Evolutionary conservation across 2,797 vertebrate genomes (phyloP), one percentile per base, ranked within the genome.

Genomic region (Phyllotis vaccarum): DNA sequence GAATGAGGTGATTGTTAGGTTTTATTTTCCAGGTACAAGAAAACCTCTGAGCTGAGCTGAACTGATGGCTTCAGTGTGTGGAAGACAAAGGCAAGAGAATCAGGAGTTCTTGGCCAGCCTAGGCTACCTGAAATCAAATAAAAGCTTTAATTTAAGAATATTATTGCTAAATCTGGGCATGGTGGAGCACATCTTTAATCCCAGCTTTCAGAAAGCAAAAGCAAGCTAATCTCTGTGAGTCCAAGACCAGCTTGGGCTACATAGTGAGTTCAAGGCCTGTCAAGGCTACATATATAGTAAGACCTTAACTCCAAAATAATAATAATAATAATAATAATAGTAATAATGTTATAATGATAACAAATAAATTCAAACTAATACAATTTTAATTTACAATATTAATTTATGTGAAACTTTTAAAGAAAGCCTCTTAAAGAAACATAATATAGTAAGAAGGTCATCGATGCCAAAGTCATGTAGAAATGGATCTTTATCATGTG

Each of bases 301-400:
- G 52, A 74, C 37, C n/a, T 22, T 52, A n/a, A 24, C 64, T 27
- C 34, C 3, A 40, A 9, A 56, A 70, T 37, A 43, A 12, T 29
- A 9, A 56, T n/a, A n/a, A n/a, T n/a, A n/a, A n/a, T n/a, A n/a
- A n/a, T n/a, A n/a, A n/a, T n/a, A n/a, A n/a, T n/a, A n/a, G n/a
- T n/a, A 70, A 52, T 31, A n/a, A 17, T n/a, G 62, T 16, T 82
- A 27, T 58, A 76, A 75, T 66, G 40, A 72, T n/a, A 74, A 85
- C 21, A 86, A 91, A 86, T 10, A 62, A 75, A 9, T 75, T 93
- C 40, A 62, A 93, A 80, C 74, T 82, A n/a, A 62, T 31, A 70
- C 52, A 5, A 31, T 8, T 52, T 93, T 56, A 79, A 52, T 34
- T 54, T 95, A 40, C 76, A 87, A 60, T 81, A 46, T 78, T 66